Evolutionary conservation across 2,888 invertebrate species (phyloP), one percentile per base, ranked within the genome.

Genomic region (Stegana nigrithorax): DNA sequence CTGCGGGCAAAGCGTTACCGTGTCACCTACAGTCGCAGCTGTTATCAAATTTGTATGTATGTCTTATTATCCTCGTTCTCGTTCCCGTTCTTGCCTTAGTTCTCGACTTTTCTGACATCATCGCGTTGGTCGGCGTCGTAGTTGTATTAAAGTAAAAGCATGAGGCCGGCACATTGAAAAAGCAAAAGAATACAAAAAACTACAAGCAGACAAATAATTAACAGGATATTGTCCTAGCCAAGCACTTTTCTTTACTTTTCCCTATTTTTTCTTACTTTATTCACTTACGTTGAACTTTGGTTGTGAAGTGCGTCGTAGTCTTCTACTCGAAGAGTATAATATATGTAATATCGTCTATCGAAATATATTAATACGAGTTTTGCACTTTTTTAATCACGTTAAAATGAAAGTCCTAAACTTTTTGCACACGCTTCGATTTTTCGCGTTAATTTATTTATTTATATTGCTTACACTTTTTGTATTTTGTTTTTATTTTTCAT

Each of bases 11-110:
- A 23, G 12, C 12, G n/a, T n/a, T n/a, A n/a, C n/a, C n/a, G 25
- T 57, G 57, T 57, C 57, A 44, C 44, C 44, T 36, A 23, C n/a
- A 14, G 65, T 69, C 27, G 69, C 64, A 78, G 77, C 77, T 78
- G 78, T 75, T 77, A 77, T 47, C 21, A 47, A n/a, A n/a, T 21
- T 47, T 47, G 21, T n/a, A 25, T 21, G 23, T 47, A 5, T 10
- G 6, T 47, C 23, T n/a, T n/a, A 23, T 10, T 14, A 5, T 19
- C 3, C n/a, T n/a, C n/a, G n/a, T n/a, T n/a, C n/a, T n/a, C n/a
- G 45, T 47, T 47, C 23, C 12, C n/a, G n/a, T n/a, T n/a, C n/a
- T n/a, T n/a, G n/a, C n/a, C n/a, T n/a, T n/a, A n/a, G n/a, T n/a
- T n/a, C n/a, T n/a, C n/a, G n/a, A n/a, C n/a, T n/a, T n/a, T n/a